These are phyloP conservation scores for Amniataba percoides DNA, from an alignment of 2,797 vertebrate species.

Conservation along the genomic window DNA sequence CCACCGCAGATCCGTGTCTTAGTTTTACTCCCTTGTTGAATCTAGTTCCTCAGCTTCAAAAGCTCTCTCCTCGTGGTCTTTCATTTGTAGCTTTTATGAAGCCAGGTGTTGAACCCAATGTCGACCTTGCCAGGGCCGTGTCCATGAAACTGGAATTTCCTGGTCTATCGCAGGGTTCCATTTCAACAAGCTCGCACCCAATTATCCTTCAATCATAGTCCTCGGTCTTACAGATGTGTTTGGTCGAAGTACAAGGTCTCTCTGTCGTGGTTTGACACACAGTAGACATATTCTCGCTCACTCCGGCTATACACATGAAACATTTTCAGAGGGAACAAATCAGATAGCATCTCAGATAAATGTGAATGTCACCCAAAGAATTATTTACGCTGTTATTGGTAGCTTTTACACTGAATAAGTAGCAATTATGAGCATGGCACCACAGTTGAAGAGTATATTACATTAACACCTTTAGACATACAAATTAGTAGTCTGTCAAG, in stretches of 20 bases:
- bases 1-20: slow-evolving; percentile 10
- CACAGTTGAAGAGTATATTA: slow-evolving; percentile 19
- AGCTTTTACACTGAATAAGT: slow-evolving; percentile 36
- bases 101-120: slow-evolving; percentile 65
- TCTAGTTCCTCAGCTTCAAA: slow-evolving; percentile 18
- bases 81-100: slow-evolving; percentile 60
- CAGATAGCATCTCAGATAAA: slow-evolving; percentile 48
- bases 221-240: slow-evolving; percentile 74
- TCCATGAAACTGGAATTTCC: slow-evolving; percentile 80
- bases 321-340: slow-evolving; percentile 51
- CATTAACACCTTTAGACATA: slow-evolving; percentile 55
- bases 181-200: slow-evolving; percentile 81
- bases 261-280: slow-evolving; percentile 45
- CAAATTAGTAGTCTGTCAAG: slow-evolving; percentile 43
- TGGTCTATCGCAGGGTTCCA: slow-evolving; percentile 74
- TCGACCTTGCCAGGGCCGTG: slow-evolving; percentile 68
- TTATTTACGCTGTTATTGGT: slow-evolving; percentile 26
- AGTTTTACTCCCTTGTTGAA: slow-evolving; percentile 19
- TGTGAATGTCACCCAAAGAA: slow-evolving; percentile 20
- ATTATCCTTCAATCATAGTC: slow-evolving; percentile 80
- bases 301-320: slow-evolving; percentile 36
- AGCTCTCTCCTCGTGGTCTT: slow-evolving; percentile 18
- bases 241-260: slow-evolving; percentile 71
- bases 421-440: slow-evolving; percentile 13
- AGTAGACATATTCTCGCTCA: slow-evolving; percentile 36